A percentile compares a stretch with the other conserved stretches of the same genome.
Conservation (phyloP, 2,113 vertebrate species). For the Alethe diademata region DNA sequence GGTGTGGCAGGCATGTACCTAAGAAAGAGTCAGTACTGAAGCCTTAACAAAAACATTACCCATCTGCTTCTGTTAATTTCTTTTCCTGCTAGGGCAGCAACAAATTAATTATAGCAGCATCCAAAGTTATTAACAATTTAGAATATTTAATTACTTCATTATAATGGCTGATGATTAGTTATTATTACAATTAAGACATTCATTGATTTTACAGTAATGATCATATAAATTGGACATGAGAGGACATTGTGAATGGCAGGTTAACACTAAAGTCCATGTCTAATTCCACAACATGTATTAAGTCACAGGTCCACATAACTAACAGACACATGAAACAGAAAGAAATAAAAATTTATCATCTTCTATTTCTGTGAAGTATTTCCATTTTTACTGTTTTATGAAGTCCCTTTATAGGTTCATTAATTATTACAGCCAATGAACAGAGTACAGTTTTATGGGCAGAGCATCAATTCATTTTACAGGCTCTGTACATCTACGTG, state of each 20-base stretch:
- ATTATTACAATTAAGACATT: background rate
- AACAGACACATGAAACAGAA: background rate
- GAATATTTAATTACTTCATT: background rate
- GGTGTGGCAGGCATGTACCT: background rate
- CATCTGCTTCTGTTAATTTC: background rate
- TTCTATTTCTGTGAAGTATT: background rate
- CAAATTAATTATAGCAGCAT: background rate
- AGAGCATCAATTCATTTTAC: background rate
- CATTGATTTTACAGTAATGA: background rate
- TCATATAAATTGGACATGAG: background rate
- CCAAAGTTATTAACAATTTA: background rate
- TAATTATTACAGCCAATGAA: background rate
- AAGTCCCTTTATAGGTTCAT: background rate
- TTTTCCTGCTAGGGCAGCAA: background rate
- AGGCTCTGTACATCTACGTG: background rate
- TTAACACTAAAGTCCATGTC: background rate
- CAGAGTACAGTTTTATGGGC: background rate
- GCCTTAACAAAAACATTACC: background rate
- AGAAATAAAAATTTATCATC: background rate
- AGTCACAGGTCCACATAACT: background rate
- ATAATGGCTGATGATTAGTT: background rate
- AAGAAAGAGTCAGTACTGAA: background rate
- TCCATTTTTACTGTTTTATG: constrained; percentile 9
- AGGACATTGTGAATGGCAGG: background rate
- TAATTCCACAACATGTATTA: background rate